These are phyloP conservation scores for Samia ricini DNA, from an alignment of 1,140 invertebrate species.

Conservation along the genomic window DNA sequence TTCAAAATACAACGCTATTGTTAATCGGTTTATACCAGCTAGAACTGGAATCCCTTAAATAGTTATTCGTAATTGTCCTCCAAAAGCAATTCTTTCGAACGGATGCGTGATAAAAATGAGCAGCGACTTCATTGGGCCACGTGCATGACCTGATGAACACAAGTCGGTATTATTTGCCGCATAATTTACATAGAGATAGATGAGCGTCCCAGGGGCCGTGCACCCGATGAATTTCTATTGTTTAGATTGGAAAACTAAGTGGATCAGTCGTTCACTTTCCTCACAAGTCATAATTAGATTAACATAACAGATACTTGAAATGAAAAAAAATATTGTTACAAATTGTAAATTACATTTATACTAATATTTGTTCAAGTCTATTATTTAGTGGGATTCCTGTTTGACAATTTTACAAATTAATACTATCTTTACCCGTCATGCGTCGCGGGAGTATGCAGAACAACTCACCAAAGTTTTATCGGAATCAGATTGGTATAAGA, in stretches of 20 bases:
- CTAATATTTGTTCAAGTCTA: no score
- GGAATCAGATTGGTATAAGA: not conserved
- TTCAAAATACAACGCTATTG: no score
- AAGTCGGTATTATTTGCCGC: constrained; percentile 69
- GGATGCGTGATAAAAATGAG: constrained; percentile 22
- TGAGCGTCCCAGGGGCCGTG: constrained; percentile 64
- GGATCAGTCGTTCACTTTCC: constrained; percentile 61
- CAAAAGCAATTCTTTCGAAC: constrained; percentile 18
- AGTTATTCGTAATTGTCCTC: not conserved
- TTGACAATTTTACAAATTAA: no score
- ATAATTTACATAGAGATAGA: constrained; percentile 77
- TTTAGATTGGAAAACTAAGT: constrained; percentile 77
- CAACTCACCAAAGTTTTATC: no score
- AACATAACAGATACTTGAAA: constrained; percentile 12
- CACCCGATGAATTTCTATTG: constrained; percentile 77
- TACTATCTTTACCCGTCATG: no score
- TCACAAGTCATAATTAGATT: constrained; percentile 66
- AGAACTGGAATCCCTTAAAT: constrained; percentile 19
- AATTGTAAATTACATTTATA: no score
- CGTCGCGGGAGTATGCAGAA: no score
- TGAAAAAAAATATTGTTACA: no score
- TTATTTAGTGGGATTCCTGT: no score
- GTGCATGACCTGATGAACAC: constrained; percentile 60
- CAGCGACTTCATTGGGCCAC: constrained; percentile 28
- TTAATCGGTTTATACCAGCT: not conserved